Percentiles rank a stretch among this genome's conserved stretches.
These are phyloP conservation scores for Scaptomyza polygonia DNA, from an alignment of 2,888 invertebrate genomes.

Conservation along the genomic window DNA sequence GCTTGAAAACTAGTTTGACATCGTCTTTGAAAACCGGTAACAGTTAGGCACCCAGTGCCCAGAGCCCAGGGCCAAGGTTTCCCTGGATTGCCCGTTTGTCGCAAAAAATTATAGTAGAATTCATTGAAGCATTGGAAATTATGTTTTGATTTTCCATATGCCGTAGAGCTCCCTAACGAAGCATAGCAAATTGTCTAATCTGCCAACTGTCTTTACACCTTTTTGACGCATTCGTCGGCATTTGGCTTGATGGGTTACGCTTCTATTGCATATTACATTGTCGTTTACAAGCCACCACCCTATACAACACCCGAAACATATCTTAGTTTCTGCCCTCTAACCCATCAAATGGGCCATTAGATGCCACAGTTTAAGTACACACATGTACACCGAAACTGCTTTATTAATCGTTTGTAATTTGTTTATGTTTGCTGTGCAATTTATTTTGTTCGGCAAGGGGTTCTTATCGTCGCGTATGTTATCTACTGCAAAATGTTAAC, in stretches of 20 bases:
- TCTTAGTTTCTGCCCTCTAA: slow-evolving; percentile 28
- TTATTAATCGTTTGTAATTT: slow-evolving; percentile 77
- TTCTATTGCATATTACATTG: slow-evolving; percentile 48
- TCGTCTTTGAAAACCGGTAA: slow-evolving; percentile 68
- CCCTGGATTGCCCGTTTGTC: slow-evolving; percentile 13
- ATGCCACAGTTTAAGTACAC: slow-evolving; percentile 35
- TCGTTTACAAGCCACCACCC: slow-evolving; percentile 54
- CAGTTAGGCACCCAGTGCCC: slow-evolving; percentile 35
- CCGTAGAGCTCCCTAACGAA: slow-evolving; percentile 63
- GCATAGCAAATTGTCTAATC: slow-evolving; percentile 75
- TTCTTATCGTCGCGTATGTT: slow-evolving; percentile 10
- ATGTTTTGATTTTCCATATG: slow-evolving; percentile 75
- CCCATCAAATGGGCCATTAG: slow-evolving; percentile 54
- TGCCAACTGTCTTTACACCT: slow-evolving; percentile 73
- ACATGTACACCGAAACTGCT: slow-evolving; percentile 32
- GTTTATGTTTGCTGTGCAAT: slow-evolving; percentile 70
- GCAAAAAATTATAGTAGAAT: slow-evolving; percentile 8
- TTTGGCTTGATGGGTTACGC: slow-evolving; percentile 31
- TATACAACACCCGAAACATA: background rate
- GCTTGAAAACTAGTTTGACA: slow-evolving; percentile 71
- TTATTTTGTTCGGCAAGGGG: slow-evolving; percentile 46
- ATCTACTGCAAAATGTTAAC: slow-evolving; percentile 19
- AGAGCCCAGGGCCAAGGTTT: slow-evolving; percentile 38
- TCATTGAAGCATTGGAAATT: slow-evolving; percentile 70
- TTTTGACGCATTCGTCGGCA: slow-evolving; percentile 46